Base-by-base conservation (phyloP, 2,797 vertebrate genomes). In the Serranus cabrilla region DNA sequence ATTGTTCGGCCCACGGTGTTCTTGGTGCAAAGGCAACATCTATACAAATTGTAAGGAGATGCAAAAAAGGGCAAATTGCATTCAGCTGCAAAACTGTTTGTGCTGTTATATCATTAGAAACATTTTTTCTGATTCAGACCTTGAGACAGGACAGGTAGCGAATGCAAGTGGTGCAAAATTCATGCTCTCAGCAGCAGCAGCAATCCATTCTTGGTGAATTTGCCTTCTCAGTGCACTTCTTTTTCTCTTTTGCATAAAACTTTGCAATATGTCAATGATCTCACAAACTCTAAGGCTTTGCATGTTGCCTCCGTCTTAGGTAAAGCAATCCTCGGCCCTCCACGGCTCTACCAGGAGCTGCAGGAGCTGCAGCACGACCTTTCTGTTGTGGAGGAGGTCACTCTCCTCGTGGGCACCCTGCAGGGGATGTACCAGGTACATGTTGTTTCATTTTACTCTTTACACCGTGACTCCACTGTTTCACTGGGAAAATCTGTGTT, bases 361-460 rank as follows among this genome's bases (percentile, higher is more conserved):
- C 97, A 98, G 93, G 97, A 98, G 60, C 93, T 99, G 20, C 97
- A 98, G 69, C 97, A 98, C 49, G 98, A 99, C 89, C 94, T 99
- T 74, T 96, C 95, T 0, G 97, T 99, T 47, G 97, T 99, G 77
- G 97, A 98, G 76, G 97, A 99, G 88, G 98, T 99, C 80, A 98
- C 97, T 0, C 94, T 96, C 8, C 96, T 99, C 0, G 94, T 99
- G 89, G 97, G 97, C 75, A 98, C 97, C 0, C 91, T 99, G 76
- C 97, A 99, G 0, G 98, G 98, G 71, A 96, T 95, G 2, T 99
- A 99, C 91, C 97, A 98, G 97, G 97, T 97, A 89, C 67, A 10
- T 51, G 42, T 43, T 10, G 0, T 31, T 55, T 45, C 13, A 18
- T 34, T 50, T 75, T 64, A 0, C 7, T 31, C 21, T 27, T 11